A percentile compares a stretch with the other conserved stretches of the same genome.
These are phyloP conservation scores for Lophura nycthemera DNA, from an alignment of 2,113 vertebrate species.

Conservation along the genomic window DNA sequence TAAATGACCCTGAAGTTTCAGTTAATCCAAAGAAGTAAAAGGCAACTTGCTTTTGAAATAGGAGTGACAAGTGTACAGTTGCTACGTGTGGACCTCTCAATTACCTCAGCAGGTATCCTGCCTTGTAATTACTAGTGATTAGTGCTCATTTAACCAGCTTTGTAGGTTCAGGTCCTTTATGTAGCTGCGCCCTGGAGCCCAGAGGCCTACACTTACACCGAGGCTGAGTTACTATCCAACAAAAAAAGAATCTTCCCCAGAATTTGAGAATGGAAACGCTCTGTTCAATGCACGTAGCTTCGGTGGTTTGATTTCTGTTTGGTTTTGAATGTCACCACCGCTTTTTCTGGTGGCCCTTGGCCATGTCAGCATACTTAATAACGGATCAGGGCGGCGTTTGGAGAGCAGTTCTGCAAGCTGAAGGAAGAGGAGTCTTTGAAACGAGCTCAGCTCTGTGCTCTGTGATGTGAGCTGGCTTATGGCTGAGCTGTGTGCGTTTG, in stretches of 20 bases:
- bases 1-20: slow-evolving; percentile 7
- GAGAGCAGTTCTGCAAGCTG: not conserved
- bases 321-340: not conserved
- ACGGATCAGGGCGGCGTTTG: slow-evolving; percentile 17
- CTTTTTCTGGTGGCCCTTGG: not conserved
- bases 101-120: slow-evolving; percentile 75
- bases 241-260: not conserved
- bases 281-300: not conserved
- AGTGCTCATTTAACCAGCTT: slow-evolving; percentile 25
- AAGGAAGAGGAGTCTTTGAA: not conserved
- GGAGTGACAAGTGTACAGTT: slow-evolving; percentile 32
- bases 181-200: slow-evolving; percentile 47
- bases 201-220: not conserved
- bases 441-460: not conserved
- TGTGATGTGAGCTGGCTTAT: not conserved
- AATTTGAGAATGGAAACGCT: not conserved
- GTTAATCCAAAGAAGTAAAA: slow-evolving; percentile 69
- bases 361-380: not conserved
- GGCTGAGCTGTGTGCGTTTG: not conserved
- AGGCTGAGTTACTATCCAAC: slow-evolving; percentile 5
- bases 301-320: not conserved
- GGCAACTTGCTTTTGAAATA: slow-evolving; percentile 55
- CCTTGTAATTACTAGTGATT: slow-evolving; percentile 54
- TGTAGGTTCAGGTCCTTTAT: slow-evolving; percentile 27
- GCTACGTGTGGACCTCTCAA: slow-evolving; percentile 33